Conservation (phyloP, 2,888 invertebrate species). For the Rhorus exstirpatorius region DNA sequence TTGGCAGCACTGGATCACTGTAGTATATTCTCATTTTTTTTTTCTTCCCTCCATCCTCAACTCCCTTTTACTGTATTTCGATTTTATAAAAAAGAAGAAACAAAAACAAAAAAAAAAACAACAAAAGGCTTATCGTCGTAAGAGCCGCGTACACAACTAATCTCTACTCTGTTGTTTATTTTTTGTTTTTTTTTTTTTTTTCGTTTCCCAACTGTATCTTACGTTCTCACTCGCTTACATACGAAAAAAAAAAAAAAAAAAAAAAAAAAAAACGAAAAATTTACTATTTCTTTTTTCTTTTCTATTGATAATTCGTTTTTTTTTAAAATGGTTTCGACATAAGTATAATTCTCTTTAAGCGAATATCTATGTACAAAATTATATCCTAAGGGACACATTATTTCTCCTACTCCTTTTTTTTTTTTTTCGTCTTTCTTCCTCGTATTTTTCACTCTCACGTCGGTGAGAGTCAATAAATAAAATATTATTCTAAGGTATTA, state of each 20-base stretch:
- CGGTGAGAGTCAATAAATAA: constrained; percentile 83
- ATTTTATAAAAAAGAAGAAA: constrained; percentile 62
- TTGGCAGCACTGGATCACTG: constrained; percentile 85
- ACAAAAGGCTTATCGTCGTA: constrained; percentile 71
- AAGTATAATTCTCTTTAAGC: constrained; percentile 68
- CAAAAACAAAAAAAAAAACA: constrained; percentile 22
- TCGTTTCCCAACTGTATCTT: too few species aligned
- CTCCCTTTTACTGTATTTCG: constrained; percentile 55
- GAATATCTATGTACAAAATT: constrained; percentile 72
- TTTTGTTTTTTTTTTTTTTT: constrained; percentile 50
- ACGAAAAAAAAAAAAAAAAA: constrained; percentile 64
- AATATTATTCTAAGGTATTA: constrained; percentile 79
- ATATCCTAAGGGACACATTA: constrained; percentile 76
- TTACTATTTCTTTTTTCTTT: constrained; percentile 37
- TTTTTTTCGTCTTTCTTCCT: constrained; percentile 26
- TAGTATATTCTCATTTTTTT: constrained; percentile 71
- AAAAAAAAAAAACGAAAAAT: background rate
- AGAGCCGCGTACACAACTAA: constrained; percentile 71
- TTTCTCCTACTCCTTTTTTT: background rate
- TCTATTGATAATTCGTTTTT: too few species aligned
- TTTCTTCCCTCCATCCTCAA: too few species aligned
- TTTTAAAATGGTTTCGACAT: constrained; percentile 76
- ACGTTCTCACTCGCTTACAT: constrained; percentile 65
- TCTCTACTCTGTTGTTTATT: constrained; percentile 20
- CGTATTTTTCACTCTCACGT: constrained; percentile 73